A percentile compares a stretch with the other conserved stretches of the same genome.
Conservation (phyloP, 2,888 invertebrate genomes). For the Drosophila pegasa region DNA sequence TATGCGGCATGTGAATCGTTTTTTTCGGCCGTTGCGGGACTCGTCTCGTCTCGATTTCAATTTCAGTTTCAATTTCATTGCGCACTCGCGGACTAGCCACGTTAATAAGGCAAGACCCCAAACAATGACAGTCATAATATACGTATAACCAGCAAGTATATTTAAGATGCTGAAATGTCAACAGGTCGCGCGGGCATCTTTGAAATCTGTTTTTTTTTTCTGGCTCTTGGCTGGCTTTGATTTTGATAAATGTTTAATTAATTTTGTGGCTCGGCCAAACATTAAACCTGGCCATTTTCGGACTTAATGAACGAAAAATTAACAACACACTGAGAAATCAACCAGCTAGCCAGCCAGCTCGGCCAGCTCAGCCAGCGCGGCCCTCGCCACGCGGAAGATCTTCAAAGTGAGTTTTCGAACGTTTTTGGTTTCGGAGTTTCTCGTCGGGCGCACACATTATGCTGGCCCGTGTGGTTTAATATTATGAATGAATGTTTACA, state of each 20-base stretch:
- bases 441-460: constrained; percentile 69
- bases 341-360: constrained; percentile 12
- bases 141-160: constrained; percentile 14
- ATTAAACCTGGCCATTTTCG: constrained; percentile 77
- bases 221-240: constrained; percentile 60
- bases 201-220: constrained; percentile 2
- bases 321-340: constrained; percentile 75
- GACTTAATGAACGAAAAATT: constrained; percentile 82
- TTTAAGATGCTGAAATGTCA: constrained; percentile 67
- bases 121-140: constrained; percentile 65
- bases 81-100: constrained; percentile 59
- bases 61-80: constrained; percentile 53
- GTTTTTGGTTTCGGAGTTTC: constrained; percentile 58
- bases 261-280: constrained; percentile 71
- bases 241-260: constrained; percentile 83
- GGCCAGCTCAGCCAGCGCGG: constrained; percentile 25
- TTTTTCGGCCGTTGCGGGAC: constrained; percentile 66
- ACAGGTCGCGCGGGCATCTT: constrained; percentile 37
- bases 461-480: constrained; percentile 70
- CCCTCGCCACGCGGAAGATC: constrained; percentile 74
- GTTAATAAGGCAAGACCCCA: constrained; percentile 41
- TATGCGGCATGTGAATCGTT: constrained; percentile 64
- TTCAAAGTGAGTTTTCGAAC: constrained; percentile 70
- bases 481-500: constrained; percentile 81
- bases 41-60: constrained; percentile 62